Evolutionary conservation across 2,888 invertebrate genomes (phyloP).

Genomic region (Agrotis clavis): DNA sequence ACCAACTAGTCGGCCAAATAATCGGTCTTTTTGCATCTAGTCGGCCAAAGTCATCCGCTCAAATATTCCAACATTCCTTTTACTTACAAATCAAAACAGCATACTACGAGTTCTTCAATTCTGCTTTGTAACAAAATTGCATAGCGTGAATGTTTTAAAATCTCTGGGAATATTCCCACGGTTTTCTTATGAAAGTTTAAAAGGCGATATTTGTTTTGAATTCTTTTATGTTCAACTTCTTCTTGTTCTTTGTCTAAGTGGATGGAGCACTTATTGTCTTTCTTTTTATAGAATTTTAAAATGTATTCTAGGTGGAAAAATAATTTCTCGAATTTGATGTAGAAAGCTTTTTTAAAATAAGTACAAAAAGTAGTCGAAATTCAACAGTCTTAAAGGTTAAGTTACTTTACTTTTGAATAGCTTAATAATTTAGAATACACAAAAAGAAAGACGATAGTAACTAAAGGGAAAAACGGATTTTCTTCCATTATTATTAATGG

Average conservation of each 20-base stretch:
- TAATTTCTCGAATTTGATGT: too few species aligned
- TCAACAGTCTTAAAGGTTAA: too few species aligned
- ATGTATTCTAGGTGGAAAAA: background rate
- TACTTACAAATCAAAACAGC: constrained; percentile 36
- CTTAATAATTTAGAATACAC: too few species aligned
- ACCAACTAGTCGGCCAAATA: too few species aligned
- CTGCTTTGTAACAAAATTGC: constrained; percentile 44
- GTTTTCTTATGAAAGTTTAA: constrained; percentile 50
- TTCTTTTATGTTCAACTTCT: constrained; percentile 51
- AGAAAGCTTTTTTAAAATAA: background rate
- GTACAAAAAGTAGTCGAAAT: background rate
- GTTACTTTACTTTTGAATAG: too few species aligned
- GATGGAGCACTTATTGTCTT: constrained; percentile 14
- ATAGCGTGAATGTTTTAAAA: constrained; percentile 52
- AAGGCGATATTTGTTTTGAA: constrained; percentile 60
- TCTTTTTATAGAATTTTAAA: constrained; percentile 6
- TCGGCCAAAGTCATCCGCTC: too few species aligned
- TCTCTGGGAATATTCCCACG: constrained; percentile 30
- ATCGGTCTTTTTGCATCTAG: too few species aligned
- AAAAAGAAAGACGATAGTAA: too few species aligned
- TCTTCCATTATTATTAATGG: too few species aligned
- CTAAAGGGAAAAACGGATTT: too few species aligned
- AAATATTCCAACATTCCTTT: constrained; percentile 11
- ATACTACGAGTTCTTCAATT: constrained; percentile 36
- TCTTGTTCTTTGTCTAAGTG: constrained; percentile 44